phyloP scores from a whole-genome alignment of 2,113 vertebrate genomes.

The Atlantisia rogersi region DNA sequence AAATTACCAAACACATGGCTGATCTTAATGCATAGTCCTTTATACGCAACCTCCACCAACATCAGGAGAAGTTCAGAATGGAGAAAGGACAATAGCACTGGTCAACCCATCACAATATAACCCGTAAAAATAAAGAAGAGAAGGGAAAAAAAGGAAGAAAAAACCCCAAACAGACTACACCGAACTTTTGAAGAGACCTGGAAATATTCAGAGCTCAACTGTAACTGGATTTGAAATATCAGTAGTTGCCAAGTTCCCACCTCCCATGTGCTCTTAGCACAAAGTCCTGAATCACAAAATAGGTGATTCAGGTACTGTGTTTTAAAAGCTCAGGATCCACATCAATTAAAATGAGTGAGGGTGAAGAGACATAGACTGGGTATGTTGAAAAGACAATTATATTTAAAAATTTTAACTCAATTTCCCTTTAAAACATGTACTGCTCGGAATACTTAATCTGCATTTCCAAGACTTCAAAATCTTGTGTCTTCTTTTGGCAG shows the following conservation, averaged over 20 bases:
- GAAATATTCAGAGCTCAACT: neutral
- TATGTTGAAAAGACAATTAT: neutral
- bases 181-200: neutral
- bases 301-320: neutral
- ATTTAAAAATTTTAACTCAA: neutral
- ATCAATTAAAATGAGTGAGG: neutral
- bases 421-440: slow-evolving; percentile 5
- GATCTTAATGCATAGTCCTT: neutral
- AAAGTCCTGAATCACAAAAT: neutral
- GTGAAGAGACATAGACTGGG: neutral
- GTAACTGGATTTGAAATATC: neutral
- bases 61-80: neutral
- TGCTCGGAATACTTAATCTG: neutral
- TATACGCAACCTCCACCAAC: neutral
- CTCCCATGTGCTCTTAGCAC: neutral
- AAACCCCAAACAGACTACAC: too few relatives aligned
- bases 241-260: neutral
- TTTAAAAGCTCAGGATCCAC: neutral
- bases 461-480: neutral
- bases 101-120: neutral
- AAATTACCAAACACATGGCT: neutral
- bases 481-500: neutral
- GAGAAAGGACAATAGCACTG: neutral
- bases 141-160: too few relatives aligned
- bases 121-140: neutral